phyloP scores from a whole-genome alignment of 1,140 invertebrate genomes.

The Brachystomella parvula region DNA sequence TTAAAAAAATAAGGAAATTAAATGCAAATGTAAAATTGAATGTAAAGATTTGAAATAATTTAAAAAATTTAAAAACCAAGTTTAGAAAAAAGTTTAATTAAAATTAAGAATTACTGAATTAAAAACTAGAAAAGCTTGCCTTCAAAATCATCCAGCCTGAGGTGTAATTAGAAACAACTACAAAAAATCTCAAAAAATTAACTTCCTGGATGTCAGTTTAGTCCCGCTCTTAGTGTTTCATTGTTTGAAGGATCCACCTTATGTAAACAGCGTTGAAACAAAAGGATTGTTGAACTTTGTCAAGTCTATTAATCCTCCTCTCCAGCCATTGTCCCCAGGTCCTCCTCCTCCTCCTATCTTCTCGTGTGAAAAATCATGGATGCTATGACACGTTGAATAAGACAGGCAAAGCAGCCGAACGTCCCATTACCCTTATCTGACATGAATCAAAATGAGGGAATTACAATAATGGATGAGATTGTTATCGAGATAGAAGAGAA shows the following conservation, averaged over 20 bases:
- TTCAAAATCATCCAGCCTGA: neutral
- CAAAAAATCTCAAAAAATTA: neutral
- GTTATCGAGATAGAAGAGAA: neutral
- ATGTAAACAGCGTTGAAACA: neutral
- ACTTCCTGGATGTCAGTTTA: too few relatives aligned
- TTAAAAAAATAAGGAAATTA: neutral
- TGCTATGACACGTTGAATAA: neutral
- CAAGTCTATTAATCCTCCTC: neutral
- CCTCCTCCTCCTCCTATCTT: too few relatives aligned
- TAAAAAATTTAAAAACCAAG: neutral
- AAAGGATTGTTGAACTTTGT: neutral
- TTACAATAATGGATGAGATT: neutral
- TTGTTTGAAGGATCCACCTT: neutral
- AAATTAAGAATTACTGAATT: neutral
- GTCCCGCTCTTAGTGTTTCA: too few relatives aligned
- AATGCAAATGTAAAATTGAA: neutral
- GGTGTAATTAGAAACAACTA: neutral
- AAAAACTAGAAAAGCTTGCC: neutral
- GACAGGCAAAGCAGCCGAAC: neutral
- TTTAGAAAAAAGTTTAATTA: neutral
- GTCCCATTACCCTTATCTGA: neutral
- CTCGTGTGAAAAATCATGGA: too few relatives aligned
- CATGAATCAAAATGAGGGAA: neutral
- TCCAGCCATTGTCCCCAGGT: neutral
- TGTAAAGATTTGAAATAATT: neutral